phyloP scores from a whole-genome alignment of 2,797 vertebrate species.

The Gymnothorax javanicus region DNA sequence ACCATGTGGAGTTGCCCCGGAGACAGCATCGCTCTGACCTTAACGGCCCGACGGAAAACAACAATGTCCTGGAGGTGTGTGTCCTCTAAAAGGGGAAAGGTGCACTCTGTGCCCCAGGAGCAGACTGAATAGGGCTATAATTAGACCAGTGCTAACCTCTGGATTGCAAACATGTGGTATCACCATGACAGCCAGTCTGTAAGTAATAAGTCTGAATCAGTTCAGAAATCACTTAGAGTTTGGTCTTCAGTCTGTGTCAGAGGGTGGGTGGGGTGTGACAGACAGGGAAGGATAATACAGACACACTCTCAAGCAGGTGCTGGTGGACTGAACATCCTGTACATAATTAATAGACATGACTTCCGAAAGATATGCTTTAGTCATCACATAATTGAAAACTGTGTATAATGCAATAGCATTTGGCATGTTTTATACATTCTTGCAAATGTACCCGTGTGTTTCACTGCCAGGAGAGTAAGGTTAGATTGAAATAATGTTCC shows the following conservation, averaged over 20 bases:
- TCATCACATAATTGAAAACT: not conserved
- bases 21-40: constrained; percentile 97
- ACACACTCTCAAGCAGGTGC: not conserved
- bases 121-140: not conserved
- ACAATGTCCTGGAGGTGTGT: constrained; percentile 88
- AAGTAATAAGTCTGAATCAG: not conserved
- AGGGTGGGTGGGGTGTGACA: not conserved
- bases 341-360: not conserved
- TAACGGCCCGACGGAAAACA: constrained; percentile 92
- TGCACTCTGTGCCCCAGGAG: not conserved
- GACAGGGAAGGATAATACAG: not conserved
- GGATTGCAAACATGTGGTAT: not conserved
- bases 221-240: not conserved
- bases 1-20: constrained; percentile 85
- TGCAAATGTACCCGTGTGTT: too few relatives aligned
- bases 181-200: not conserved
- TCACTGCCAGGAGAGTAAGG: not conserved
- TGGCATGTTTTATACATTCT: too few relatives aligned
- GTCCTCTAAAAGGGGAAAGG: not conserved
- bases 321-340: not conserved
- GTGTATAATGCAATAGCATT: too few relatives aligned
- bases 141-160: not conserved
- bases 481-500: not conserved
- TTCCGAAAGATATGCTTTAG: not conserved
- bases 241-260: not conserved